phyloP scores from a whole-genome alignment of 37 sponge, comb jelly and placozoan species.

The Cliona cf. orientalis region DNA sequence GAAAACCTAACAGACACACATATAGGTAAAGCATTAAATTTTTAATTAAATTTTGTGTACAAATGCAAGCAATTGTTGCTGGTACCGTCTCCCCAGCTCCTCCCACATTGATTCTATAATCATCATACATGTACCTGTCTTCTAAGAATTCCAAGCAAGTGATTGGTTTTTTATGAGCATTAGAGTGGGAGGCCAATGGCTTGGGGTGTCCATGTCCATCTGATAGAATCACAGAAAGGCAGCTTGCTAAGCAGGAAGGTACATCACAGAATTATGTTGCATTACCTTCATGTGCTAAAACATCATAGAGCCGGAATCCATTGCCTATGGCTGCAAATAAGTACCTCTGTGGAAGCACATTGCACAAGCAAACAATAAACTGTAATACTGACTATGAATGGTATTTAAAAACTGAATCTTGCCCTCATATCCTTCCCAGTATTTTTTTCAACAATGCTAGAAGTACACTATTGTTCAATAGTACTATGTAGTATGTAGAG shows the following conservation, averaged over 20 bases:
- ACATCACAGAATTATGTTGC: no score
- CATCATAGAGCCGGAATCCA: slow-evolving; percentile 71
- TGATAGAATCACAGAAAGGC: no score
- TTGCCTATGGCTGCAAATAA: slow-evolving; percentile 55
- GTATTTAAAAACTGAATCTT: no score
- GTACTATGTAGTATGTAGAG: no score
- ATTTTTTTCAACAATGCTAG: no score
- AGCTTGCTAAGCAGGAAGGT: no score
- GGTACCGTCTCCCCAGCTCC: neutral
- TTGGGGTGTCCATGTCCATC: slow-evolving; percentile 57
- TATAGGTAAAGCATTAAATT: neutral
- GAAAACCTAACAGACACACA: neutral
- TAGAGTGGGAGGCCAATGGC: slow-evolving; percentile 40
- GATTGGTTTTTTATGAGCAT: slow-evolving; percentile 59
- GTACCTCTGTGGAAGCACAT: no score
- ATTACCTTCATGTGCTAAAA: slow-evolving; percentile 56
- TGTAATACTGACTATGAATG: no score
- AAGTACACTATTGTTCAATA: no score
- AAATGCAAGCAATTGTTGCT: neutral
- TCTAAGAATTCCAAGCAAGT: slow-evolving; percentile 61
- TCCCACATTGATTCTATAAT: neutral
- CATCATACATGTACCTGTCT: slow-evolving; percentile 26
- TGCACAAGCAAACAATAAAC: no score
- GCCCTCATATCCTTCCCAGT: no score
- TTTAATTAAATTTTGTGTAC: neutral